Conservation (phyloP, 2,888 invertebrate genomes). For the Abrostola triplasia region DNA sequence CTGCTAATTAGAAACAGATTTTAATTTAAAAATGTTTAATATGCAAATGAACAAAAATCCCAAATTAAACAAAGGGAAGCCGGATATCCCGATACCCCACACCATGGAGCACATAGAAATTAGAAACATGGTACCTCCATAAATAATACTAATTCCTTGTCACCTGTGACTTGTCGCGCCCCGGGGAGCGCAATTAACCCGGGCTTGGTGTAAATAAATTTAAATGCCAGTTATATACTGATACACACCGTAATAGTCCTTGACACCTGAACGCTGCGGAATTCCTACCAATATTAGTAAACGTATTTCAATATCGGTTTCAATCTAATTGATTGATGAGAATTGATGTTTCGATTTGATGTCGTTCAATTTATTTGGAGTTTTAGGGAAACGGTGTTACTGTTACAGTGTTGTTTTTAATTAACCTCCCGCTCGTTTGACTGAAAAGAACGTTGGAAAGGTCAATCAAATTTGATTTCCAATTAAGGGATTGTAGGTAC, state of each 20-base stretch:
- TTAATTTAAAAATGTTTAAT: no score
- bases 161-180: slow-evolving; percentile 25
- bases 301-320: slow-evolving; percentile 29
- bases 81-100: no score
- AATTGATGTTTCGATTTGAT: slow-evolving; percentile 28
- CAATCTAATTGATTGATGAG: slow-evolving; percentile 38
- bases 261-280: slow-evolving; percentile 25
- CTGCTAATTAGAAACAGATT: no score
- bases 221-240: slow-evolving; percentile 34
- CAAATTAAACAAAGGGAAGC: no score
- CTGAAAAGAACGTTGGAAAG: slow-evolving; percentile 11
- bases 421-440: slow-evolving; percentile 9
- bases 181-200: slow-evolving; percentile 25
- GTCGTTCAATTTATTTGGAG: slow-evolving; percentile 15
- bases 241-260: slow-evolving; percentile 25
- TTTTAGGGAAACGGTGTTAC: slow-evolving; percentile 15
- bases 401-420: slow-evolving; percentile 6
- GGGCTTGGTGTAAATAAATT: slow-evolving; percentile 38
- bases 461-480: slow-evolving; percentile 6
- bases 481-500: slow-evolving; percentile 7
- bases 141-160: slow-evolving; percentile 22
- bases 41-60: no score
- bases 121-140: slow-evolving; percentile 15
- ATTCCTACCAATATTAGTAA: slow-evolving; percentile 47
- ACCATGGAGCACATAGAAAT: neutral